Evolutionary conservation across 2,888 invertebrate species (phyloP).

Genomic region (Lasioglossum zephyrum): DNA sequence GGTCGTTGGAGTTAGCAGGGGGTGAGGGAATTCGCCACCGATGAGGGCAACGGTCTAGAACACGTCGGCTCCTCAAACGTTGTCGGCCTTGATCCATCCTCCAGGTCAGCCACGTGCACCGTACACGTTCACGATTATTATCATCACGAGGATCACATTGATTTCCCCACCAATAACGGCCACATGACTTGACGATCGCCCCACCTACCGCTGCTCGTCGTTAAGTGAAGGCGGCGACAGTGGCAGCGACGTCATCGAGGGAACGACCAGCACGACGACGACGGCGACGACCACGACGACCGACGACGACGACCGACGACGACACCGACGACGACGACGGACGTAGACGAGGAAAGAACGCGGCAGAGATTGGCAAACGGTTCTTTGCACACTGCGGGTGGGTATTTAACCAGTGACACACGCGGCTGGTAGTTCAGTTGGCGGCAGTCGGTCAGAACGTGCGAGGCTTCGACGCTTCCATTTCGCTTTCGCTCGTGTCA

Average conservation of each 20-base stretch:
- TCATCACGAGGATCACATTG: slow-evolving; percentile 48
- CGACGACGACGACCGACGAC: slow-evolving; percentile 52
- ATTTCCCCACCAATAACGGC: slow-evolving; percentile 59
- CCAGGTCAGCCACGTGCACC: slow-evolving; percentile 46
- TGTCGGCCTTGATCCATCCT: slow-evolving; percentile 40
- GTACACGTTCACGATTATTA: slow-evolving; percentile 34
- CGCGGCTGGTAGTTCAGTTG: slow-evolving; percentile 60
- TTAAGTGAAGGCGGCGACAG: slow-evolving; percentile 65
- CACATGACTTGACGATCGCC: slow-evolving; percentile 72
- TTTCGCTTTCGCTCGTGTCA: not conserved
- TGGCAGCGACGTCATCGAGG: slow-evolving; percentile 51
- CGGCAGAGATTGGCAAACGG: slow-evolving; percentile 56
- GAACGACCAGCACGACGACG: slow-evolving; percentile 44
- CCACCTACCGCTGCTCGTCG: slow-evolving; percentile 66
- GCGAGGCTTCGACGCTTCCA: slow-evolving; percentile 11
- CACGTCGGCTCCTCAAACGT: not conserved
- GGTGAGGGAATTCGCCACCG: not conserved
- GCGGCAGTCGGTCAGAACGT: slow-evolving; percentile 62
- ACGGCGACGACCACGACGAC: slow-evolving; percentile 39
- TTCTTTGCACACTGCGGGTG: slow-evolving; percentile 43
- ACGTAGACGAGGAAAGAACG: slow-evolving; percentile 50
- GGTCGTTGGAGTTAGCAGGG: not conserved
- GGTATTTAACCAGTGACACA: slow-evolving; percentile 65
- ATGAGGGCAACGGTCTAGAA: slow-evolving; percentile 28
- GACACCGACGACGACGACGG: slow-evolving; percentile 43